phyloP scores from a whole-genome alignment of 1,140 invertebrate genomes.

The Drosophila littoralis region DNA sequence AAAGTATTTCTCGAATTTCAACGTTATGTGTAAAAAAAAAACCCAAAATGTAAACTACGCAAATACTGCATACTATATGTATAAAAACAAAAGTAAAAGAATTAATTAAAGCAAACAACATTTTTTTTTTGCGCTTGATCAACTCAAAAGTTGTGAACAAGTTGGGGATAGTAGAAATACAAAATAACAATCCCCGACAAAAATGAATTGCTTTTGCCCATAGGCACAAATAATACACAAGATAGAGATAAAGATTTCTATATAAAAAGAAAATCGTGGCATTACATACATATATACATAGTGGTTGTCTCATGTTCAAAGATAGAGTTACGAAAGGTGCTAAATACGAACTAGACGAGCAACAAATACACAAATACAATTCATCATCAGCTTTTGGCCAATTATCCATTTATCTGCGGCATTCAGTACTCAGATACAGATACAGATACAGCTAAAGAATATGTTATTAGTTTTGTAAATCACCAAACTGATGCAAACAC shows the following conservation, averaged over 20 bases:
- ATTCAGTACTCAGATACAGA: slow-evolving; percentile 23
- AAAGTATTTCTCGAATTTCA: neutral
- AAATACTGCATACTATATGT: slow-evolving; percentile 4
- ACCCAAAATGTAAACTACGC: neutral
- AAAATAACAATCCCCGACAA: neutral
- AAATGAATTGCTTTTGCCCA: slow-evolving; percentile 3
- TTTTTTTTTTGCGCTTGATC: slow-evolving; percentile 20
- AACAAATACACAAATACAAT: slow-evolving; percentile 25
- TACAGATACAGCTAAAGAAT: slow-evolving; percentile 16
- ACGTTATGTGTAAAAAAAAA: neutral
- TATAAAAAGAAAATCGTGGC: slow-evolving; percentile 34
- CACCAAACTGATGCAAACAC: slow-evolving; percentile 15
- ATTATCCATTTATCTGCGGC: slow-evolving; percentile 9
- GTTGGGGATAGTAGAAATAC: neutral
- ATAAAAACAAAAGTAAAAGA: neutral
- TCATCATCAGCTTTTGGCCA: neutral
- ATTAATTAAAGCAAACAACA: slow-evolving; percentile 23
- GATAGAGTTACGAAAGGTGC: slow-evolving; percentile 27
- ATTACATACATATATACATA: slow-evolving; percentile 50
- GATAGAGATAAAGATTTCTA: slow-evolving; percentile 16
- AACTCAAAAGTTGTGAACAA: slow-evolving; percentile 17
- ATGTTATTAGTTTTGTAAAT: neutral
- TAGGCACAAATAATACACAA: neutral
- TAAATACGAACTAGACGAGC: slow-evolving; percentile 30
- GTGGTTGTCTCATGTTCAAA: slow-evolving; percentile 26